phyloP scores from a whole-genome alignment of 2,113 vertebrate genomes.

The Centropus bengalensis region DNA sequence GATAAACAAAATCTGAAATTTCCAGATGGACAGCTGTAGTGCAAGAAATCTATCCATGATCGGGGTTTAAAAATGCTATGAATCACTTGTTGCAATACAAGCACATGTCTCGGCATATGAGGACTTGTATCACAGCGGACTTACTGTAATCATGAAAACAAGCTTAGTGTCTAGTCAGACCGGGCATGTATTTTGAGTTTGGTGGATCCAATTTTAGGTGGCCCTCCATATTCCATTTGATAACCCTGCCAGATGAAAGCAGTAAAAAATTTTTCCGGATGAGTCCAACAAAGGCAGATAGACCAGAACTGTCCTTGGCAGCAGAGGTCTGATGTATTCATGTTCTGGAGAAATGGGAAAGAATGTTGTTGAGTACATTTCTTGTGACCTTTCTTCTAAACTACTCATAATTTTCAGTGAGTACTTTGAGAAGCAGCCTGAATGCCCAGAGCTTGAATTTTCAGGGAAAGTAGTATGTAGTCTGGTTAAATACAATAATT shows the following conservation, averaged over 20 bases:
- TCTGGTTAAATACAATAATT: neutral
- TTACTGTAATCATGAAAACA: neutral
- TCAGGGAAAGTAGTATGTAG: neutral
- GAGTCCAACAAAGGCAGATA: neutral
- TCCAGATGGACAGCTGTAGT: slow-evolving; percentile 9
- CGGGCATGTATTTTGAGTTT: neutral
- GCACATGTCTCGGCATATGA: neutral
- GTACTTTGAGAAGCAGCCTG: neutral
- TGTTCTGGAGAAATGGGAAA: neutral
- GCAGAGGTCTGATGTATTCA: neutral
- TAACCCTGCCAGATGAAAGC: neutral
- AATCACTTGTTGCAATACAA: neutral
- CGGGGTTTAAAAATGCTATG: neutral
- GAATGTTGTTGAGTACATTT: neutral
- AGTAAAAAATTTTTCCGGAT: neutral
- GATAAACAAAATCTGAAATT: slow-evolving; percentile 37
- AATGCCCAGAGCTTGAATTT: neutral
- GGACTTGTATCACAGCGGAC: neutral
- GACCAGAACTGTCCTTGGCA: neutral
- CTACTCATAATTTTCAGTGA: neutral
- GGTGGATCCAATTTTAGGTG: neutral
- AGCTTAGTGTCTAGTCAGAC: neutral
- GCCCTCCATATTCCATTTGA: neutral
- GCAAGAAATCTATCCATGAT: neutral
- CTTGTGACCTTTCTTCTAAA: neutral